phyloP scores from a whole-genome alignment of 2,888 invertebrate species.

The Aphidius colemani region DNA sequence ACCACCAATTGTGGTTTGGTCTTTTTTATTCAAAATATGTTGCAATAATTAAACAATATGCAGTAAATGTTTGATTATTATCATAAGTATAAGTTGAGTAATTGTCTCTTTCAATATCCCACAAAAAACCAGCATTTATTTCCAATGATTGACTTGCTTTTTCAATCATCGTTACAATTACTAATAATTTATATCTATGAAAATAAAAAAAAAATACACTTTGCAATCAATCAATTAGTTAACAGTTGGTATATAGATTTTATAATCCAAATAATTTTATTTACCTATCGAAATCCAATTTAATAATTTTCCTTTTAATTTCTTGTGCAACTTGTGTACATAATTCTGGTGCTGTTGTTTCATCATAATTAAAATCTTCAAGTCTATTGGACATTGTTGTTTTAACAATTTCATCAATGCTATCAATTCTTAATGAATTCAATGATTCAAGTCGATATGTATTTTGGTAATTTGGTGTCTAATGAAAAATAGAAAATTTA shows the following conservation, averaged over 20 bases:
- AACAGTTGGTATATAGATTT: neutral
- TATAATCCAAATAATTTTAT: neutral
- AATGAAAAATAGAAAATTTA: slow-evolving; percentile 14
- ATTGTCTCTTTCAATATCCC: slow-evolving; percentile 71
- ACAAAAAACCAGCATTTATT: slow-evolving; percentile 68
- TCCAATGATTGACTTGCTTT: slow-evolving; percentile 70
- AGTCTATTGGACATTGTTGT: slow-evolving; percentile 66
- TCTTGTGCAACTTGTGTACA: slow-evolving; percentile 65
- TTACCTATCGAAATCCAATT: slow-evolving; percentile 72
- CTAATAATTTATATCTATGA: slow-evolving; percentile 70
- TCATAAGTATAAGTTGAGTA: slow-evolving; percentile 68
- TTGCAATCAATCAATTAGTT: neutral
- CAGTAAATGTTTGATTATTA: slow-evolving; percentile 66
- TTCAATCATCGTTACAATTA: slow-evolving; percentile 70
- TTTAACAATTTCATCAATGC: slow-evolving; percentile 66
- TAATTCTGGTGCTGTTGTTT: slow-evolving; percentile 64
- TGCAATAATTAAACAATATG: slow-evolving; percentile 70
- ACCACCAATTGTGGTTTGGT: neutral
- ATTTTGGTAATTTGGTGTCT: slow-evolving; percentile 65
- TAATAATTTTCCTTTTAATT: slow-evolving; percentile 68
- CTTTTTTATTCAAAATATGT: slow-evolving; percentile 69
- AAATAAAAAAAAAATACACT: slow-evolving; percentile 1
- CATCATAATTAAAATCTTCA: slow-evolving; percentile 66
- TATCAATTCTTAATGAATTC: slow-evolving; percentile 68
- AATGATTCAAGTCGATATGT: slow-evolving; percentile 70